Percentiles rank a stretch among this genome's conserved stretches.
phyloP scores from a whole-genome alignment of 2,113 vertebrate species.

The Apaloderma vittatum region DNA sequence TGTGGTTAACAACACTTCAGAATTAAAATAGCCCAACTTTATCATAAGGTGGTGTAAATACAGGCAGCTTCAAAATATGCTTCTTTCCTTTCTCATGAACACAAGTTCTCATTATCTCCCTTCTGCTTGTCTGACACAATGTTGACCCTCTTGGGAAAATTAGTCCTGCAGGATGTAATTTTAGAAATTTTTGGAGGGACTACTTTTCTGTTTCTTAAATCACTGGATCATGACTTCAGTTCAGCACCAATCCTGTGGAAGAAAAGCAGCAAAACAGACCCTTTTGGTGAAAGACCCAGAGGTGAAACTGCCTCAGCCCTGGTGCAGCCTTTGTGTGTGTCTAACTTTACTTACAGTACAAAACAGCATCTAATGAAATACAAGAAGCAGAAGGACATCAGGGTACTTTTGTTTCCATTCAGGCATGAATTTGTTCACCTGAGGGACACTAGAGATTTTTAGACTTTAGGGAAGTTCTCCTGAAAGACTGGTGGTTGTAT shows the following conservation, averaged over 20 bases:
- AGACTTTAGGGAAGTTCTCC: neutral
- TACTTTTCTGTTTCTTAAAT: neutral
- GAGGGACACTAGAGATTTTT: neutral
- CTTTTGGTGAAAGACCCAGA: neutral
- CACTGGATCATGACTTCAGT: accelerated
- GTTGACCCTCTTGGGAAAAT: neutral
- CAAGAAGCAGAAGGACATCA: neutral
- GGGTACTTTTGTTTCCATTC: neutral
- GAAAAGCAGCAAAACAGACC: neutral
- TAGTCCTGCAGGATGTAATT: neutral
- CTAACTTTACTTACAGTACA: neutral
- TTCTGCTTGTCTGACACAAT: neutral
- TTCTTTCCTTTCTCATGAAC: neutral
- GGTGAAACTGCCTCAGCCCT: neutral
- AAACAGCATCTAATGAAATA: neutral
- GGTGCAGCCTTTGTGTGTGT: neutral
- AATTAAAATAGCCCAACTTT: neutral
- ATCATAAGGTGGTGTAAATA: neutral
- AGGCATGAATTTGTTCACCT: neutral
- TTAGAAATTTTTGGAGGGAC: neutral
- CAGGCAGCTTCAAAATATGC: neutral
- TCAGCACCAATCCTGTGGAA: neutral
- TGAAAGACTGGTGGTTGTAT: neutral
- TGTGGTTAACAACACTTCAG: neutral
- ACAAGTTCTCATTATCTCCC: neutral